Conservation (phyloP, 2,113 vertebrate genomes). For the Manacus vitellinus region DNA sequence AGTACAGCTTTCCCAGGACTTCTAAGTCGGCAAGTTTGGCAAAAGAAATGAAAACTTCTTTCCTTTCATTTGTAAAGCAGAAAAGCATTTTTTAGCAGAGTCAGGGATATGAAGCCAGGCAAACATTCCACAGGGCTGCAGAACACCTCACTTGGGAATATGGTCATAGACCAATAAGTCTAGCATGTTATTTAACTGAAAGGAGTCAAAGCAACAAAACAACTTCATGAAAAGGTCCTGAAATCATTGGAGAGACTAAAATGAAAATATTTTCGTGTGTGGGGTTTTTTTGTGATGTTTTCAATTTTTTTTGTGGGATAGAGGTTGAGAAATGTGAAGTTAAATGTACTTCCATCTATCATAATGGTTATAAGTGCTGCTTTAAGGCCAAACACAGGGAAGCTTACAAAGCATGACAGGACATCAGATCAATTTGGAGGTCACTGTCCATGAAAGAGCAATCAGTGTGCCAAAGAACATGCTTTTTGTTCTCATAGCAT, state of each 20-base stretch:
- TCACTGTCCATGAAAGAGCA: not conserved
- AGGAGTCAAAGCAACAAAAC: not conserved
- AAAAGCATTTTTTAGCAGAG: not conserved
- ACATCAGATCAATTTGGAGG: not conserved
- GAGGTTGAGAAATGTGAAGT: not conserved
- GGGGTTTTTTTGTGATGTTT: not conserved
- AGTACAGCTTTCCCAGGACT: not conserved
- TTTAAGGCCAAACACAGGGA: not conserved
- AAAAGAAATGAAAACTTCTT: not conserved
- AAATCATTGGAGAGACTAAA: not conserved
- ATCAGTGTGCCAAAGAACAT: not conserved
- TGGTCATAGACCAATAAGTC: not conserved
- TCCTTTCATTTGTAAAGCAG: not conserved
- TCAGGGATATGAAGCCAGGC: not conserved
- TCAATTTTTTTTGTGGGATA: fast-evolving
- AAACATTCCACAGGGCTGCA: not conserved
- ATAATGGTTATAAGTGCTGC: not conserved
- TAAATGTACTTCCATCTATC: not conserved
- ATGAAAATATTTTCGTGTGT: not conserved
- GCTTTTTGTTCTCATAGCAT: not conserved
- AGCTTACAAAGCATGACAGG: not conserved
- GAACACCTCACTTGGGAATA: not conserved
- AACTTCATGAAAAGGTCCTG: not conserved
- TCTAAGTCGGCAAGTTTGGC: not conserved
- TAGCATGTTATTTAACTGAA: not conserved